These are phyloP conservation scores for Plemyria rubiginata DNA, from an alignment of 2,888 invertebrate genomes.

Conservation along the genomic window DNA sequence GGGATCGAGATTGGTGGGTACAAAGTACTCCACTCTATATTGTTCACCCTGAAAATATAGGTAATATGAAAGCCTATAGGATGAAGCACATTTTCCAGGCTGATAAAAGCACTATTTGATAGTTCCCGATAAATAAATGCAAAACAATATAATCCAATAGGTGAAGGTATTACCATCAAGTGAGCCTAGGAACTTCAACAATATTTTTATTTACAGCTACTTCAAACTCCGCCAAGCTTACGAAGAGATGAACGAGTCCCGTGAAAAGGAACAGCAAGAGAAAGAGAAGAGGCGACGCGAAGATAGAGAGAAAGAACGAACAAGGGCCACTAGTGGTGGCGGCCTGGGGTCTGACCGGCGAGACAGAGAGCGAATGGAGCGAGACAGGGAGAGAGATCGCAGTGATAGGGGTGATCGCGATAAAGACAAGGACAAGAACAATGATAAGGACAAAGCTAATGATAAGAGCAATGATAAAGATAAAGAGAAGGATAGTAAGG, in stretches of 20 bases:
- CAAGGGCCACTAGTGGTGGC: conserved; percentile 57
- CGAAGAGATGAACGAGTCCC: conserved; percentile 86
- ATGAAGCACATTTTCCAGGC: too few relatives aligned
- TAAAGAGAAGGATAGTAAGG: conserved; percentile 30
- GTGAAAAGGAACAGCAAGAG: conserved; percentile 86
- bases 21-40: too few relatives aligned
- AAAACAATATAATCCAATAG: too few relatives aligned
- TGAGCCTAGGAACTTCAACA: too few relatives aligned
- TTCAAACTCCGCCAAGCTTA: conserved; percentile 88
- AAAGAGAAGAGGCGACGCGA: conserved; percentile 79
- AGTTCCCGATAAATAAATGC: too few relatives aligned
- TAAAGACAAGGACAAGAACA: conserved; percentile 23
- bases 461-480: conserved; percentile 39
- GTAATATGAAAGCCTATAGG: too few relatives aligned
- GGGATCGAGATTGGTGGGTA: too few relatives aligned
- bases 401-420: conserved; percentile 47
- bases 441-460: conserved; percentile 26
- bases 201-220: conserved; percentile 68
- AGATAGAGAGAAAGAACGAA: conserved; percentile 72
- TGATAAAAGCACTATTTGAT: too few relatives aligned
- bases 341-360: conserved; percentile 75
- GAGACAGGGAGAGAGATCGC: conserved; percentile 71
- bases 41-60: too few relatives aligned
- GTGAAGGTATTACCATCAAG: too few relatives aligned
- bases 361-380: conserved; percentile 75